Percentiles rank a stretch among this genome's conserved stretches.
Conservation (phyloP, 2,113 vertebrate genomes). For the zebrafish (Danio rerio) region GRCz12tu NC_133185.1:46413501-46414000, state of each 20-base stretch:
- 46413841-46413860: neutral
- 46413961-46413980: constrained; percentile 9
- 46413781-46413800: neutral
- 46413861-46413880: neutral
- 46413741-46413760: constrained; percentile 17
- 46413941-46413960: constrained; percentile 7
- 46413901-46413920: constrained; percentile 15
- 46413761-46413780: neutral
- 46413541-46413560: too few relatives aligned
- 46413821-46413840: neutral
- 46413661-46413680: too few relatives aligned
- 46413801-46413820: neutral
- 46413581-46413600: too few relatives aligned
- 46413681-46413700: too few relatives aligned
- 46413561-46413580: too few relatives aligned
- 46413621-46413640: too few relatives aligned
- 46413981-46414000: constrained; percentile 17
- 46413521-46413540: too few relatives aligned
- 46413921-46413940: constrained; percentile 30
- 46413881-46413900: constrained; percentile 18
- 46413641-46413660: too few relatives aligned
- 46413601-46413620: too few relatives aligned
- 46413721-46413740: neutral
- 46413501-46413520: too few relatives aligned
- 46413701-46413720: neutral